Conservation (phyloP, 2,888 invertebrate genomes). For the Caenorhabditis imperialis region DNA sequence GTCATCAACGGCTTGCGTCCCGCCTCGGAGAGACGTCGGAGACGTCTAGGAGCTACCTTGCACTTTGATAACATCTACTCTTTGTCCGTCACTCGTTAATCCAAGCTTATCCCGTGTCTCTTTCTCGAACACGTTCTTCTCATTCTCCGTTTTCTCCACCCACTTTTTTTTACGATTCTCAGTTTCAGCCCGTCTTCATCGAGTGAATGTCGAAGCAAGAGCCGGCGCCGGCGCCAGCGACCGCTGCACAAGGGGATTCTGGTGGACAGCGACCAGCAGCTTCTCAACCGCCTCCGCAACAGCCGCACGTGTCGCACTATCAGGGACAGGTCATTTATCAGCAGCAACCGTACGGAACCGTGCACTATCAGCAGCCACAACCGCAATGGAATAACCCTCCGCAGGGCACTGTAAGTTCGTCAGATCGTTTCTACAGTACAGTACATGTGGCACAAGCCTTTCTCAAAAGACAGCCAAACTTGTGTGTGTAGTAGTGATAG, state of each 20-base stretch:
- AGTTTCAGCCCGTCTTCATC: constrained; percentile 1
- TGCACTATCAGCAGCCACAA: not conserved
- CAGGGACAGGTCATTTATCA: constrained; percentile 32
- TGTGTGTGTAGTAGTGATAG: too few relatives aligned
- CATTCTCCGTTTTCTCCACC: constrained; percentile 1
- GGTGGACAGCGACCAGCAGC: constrained; percentile 1
- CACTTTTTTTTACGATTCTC: constrained; percentile 1
- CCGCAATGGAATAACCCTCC: too few relatives aligned
- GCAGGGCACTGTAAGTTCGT: too few relatives aligned
- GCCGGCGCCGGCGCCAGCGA: constrained; percentile 36
- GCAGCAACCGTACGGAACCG: constrained; percentile 13
- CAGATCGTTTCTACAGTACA: too few relatives aligned
- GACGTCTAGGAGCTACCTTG: too few relatives aligned
- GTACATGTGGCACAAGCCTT: too few relatives aligned
- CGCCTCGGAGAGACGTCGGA: too few relatives aligned
- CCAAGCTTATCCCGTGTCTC: not conserved
- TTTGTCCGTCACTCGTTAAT: not conserved
- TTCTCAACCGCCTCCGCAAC: constrained; percentile 7
- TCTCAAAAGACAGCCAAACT: too few relatives aligned
- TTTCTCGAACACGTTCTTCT: constrained; percentile 2
- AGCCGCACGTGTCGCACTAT: not conserved
- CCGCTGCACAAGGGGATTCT: constrained; percentile 13
- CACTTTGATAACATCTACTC: too few relatives aligned
- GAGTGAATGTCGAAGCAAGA: constrained; percentile 44
- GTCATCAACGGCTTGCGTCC: constrained; percentile 12